Percentiles rank a stretch among this genome's conserved stretches.
Evolutionary conservation across 2,888 invertebrate species (phyloP).

Genomic region (Vannuccia rotundouncinata): DNA sequence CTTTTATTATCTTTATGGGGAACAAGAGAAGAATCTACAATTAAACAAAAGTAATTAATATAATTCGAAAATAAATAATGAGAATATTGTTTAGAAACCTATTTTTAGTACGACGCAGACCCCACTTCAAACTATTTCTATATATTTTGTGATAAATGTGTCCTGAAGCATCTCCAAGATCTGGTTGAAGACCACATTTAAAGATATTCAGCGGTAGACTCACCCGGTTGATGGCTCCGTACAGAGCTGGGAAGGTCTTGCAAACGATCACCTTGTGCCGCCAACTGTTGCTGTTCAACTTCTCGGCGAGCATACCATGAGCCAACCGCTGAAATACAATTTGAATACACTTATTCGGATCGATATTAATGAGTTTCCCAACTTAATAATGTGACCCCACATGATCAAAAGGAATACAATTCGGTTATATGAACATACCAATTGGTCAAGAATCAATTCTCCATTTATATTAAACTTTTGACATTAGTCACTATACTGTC

Average conservation of each 20-base stretch:
- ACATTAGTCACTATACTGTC: background rate
- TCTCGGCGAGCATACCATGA: slow-evolving; percentile 54
- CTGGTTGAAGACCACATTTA: background rate
- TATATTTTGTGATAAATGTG: too few species aligned
- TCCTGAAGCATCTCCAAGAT: too few species aligned
- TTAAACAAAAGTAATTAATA: too few species aligned
- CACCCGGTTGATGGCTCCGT: slow-evolving; percentile 53
- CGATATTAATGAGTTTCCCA: background rate
- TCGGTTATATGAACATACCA: background rate
- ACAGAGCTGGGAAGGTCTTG: slow-evolving; percentile 51
- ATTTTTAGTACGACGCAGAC: too few species aligned
- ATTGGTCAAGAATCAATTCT: background rate
- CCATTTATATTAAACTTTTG: background rate
- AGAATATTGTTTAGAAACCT: too few species aligned
- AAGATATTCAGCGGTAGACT: too few species aligned
- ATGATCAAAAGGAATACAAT: background rate
- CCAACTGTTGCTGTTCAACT: slow-evolving; percentile 56
- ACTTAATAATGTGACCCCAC: too few species aligned
- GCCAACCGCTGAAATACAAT: slow-evolving; percentile 49
- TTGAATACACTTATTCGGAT: background rate
- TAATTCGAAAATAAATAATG: too few species aligned
- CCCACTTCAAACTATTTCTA: too few species aligned
- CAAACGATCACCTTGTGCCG: slow-evolving; percentile 54
- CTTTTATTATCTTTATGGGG: too few species aligned
- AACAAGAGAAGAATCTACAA: too few species aligned